Evolutionary conservation across 2,797 vertebrate genomes (phyloP), one percentile per base, ranked within the genome.

Genomic region (Syncerus caffer): DNA sequence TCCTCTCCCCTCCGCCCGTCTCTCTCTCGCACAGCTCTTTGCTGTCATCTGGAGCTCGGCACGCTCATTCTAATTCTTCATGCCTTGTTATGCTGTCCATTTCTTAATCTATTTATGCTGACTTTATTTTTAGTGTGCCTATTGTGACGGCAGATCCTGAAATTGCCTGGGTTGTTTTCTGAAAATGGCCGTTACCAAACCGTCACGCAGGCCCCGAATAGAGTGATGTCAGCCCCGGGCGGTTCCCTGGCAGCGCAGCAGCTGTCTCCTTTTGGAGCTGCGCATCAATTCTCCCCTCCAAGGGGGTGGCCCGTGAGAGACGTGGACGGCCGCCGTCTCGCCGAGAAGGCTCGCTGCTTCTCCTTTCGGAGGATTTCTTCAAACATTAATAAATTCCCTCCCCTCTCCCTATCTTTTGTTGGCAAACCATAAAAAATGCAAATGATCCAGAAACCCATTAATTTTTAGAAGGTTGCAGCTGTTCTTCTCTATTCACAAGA

Each of bases 401-500:
- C 89, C 87, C 50, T 83, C 96, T 98, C 98, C 97, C 98, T 95
- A 95, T 98, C 98, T 98, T 98, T 98, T 98, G 98, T 98, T 98
- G 98, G 98, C 98, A 98, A 98, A 98, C 98, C 97, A 96, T 98
- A 98, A 98, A 98, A 98, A 98, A 98, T 98, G 98, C 98, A 98
- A 98, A 98, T 98, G 97, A 98, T 97, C 97, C 97, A 95, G 98
- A 98, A 99, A 98, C 97, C 97, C 98, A 98, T 98, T 98, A 98
- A 98, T 98, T 98, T 98, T 98, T 97, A 97, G 98, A 98, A 98
- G 97, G 98, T 97, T 98, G 98, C 98, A 98, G 98, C 98, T 98
- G 98, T 95, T 98, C 98, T 96, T 96, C 90, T 94, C 95, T 96
- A 93, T 97, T 98, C 98, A 97, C 89, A 97, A 98, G 98, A 96